A percentile compares a stretch with the other conserved stretches of the same genome.
phyloP scores from a whole-genome alignment of 2,888 invertebrate genomes.

The Euzetes globulus region DNA sequence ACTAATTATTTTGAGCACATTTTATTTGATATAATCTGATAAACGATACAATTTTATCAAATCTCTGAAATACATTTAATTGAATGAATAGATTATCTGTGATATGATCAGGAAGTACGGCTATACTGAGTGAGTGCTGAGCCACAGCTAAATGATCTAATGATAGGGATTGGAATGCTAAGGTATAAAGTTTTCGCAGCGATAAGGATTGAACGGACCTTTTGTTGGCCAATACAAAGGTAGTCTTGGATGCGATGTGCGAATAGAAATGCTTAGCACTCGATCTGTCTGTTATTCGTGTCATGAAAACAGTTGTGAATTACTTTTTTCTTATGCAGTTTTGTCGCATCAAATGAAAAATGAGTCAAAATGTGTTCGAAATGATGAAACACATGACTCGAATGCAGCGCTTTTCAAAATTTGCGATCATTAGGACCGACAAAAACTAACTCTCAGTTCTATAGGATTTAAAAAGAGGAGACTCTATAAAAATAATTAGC shows the following conservation, averaged over 20 bases:
- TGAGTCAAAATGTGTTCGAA: neutral
- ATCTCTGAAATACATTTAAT: too few relatives aligned
- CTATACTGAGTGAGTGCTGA: too few relatives aligned
- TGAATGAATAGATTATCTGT: too few relatives aligned
- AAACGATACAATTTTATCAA: too few relatives aligned
- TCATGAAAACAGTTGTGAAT: conserved; percentile 9
- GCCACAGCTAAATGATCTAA: conserved; percentile 3
- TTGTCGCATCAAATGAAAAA: neutral
- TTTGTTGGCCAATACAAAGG: conserved; percentile 21
- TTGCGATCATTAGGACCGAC: neutral
- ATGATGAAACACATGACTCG: neutral
- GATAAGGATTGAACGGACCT: conserved; percentile 1
- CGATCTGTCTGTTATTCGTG: neutral
- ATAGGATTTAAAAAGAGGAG: conserved; percentile 9
- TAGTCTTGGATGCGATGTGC: conserved; percentile 23
- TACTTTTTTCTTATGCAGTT: neutral
- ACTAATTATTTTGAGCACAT: neutral
- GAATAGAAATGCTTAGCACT: conserved; percentile 3
- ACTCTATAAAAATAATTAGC: neutral
- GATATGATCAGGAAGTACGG: too few relatives aligned
- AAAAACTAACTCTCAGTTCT: neutral
- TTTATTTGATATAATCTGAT: too few relatives aligned
- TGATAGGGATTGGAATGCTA: neutral
- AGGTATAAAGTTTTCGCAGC: conserved; percentile 21
- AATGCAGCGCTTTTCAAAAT: neutral